Conservation (phyloP, 2,113 vertebrate species). For the Charadrius vociferus region DNA sequence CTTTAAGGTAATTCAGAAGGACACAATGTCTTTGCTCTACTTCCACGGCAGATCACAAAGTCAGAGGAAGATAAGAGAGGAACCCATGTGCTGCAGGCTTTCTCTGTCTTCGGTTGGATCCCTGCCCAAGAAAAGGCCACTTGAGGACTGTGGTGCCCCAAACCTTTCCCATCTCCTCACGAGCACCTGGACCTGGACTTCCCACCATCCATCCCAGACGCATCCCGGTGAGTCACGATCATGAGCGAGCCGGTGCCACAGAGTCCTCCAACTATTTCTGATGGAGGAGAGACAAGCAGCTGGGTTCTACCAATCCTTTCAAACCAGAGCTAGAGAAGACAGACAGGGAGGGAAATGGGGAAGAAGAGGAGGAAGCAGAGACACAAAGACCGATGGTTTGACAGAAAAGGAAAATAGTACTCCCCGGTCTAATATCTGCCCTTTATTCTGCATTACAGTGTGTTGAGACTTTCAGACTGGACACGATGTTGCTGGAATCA, state of each 20-base stretch:
- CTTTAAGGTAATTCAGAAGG: neutral
- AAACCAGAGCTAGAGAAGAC: neutral
- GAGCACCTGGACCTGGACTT: neutral
- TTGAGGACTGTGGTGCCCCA: neutral
- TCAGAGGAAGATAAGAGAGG: neutral
- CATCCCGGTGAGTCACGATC: neutral
- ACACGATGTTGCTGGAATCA: slow-evolving; percentile 43
- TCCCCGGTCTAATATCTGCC: neutral
- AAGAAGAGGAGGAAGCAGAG: neutral
- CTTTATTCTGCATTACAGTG: slow-evolving; percentile 6
- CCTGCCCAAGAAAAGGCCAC: neutral
- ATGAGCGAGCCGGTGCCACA: accelerated
- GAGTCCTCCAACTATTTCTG: neutral
- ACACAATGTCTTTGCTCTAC: accelerated
- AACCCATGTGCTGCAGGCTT: neutral
- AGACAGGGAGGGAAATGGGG: neutral
- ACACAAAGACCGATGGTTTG: neutral
- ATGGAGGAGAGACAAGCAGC: neutral
- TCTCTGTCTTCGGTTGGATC: neutral
- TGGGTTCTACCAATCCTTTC: neutral
- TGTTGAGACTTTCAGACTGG: slow-evolving; percentile 22
- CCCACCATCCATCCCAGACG: neutral
- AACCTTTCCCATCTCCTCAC: neutral
- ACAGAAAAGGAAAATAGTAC: neutral
- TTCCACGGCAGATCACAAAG: neutral